phyloP scores from a whole-genome alignment of 2,888 invertebrate species.

The Epirrhoe alternata region DNA sequence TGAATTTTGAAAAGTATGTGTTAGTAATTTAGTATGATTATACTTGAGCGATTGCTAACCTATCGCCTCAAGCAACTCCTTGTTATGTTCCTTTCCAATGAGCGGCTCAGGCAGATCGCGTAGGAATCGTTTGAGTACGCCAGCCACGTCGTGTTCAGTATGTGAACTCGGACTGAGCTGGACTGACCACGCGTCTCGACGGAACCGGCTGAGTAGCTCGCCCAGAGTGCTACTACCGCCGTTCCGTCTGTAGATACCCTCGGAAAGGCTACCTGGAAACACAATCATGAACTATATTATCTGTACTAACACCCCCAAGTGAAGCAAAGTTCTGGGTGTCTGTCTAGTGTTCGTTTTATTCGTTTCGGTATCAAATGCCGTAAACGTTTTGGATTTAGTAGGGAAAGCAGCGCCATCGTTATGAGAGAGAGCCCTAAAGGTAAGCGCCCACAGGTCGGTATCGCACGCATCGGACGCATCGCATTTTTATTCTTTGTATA shows the following conservation, averaged over 20 bases:
- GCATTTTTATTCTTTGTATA: too few relatives aligned
- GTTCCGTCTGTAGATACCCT: conserved; percentile 95
- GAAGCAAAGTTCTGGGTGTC: too few relatives aligned
- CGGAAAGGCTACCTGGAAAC: conserved; percentile 89
- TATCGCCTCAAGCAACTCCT: conserved; percentile 88
- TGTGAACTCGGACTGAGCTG: conserved; percentile 91
- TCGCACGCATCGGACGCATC: too few relatives aligned
- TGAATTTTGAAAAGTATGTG: too few relatives aligned
- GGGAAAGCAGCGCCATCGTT: too few relatives aligned
- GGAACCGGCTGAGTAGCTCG: conserved; percentile 89
- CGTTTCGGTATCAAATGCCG: too few relatives aligned
- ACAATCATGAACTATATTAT: background rate
- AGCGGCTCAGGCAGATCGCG: conserved; percentile 94
- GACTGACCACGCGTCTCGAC: conserved; percentile 93
- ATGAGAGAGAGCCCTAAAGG: too few relatives aligned
- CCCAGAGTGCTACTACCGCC: conserved; percentile 91
- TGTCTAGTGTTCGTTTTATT: too few relatives aligned
- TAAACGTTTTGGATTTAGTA: too few relatives aligned
- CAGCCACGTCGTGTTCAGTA: conserved; percentile 95
- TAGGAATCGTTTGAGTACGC: conserved; percentile 94
- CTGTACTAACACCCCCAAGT: too few relatives aligned
- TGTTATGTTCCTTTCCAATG: conserved; percentile 89
- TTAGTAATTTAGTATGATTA: too few relatives aligned
- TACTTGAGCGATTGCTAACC: conserved; percentile 66
- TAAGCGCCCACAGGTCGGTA: too few relatives aligned